Evolutionary conservation across 2,888 invertebrate species (phyloP), one percentile per base, ranked within the genome.

Genomic region (Pandemis corylana): DNA sequence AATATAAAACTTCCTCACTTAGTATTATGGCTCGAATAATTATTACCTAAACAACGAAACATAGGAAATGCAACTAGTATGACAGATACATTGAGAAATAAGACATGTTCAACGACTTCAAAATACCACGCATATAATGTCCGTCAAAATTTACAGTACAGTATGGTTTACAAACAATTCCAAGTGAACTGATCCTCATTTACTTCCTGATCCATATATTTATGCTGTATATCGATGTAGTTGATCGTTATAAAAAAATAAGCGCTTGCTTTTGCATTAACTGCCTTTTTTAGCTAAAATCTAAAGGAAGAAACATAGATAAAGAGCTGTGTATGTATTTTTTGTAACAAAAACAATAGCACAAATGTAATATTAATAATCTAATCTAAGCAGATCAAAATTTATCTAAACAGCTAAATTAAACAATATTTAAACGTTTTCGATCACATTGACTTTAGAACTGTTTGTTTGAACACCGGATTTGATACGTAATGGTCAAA

Each of bases 331-430:
- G 12, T 28, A 59, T 56, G 53, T 15, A 28, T 10, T 28, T 5
- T 10, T 59, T 28, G 5, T 36, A 56, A 28, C 3, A 12, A 59
- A 59, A 28, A 59, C 46, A 9, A 0, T 59, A 59, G 59, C 28
- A 59, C 28, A 59, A 59, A 56, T 15, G 9, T 56, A 20, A 15
- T 56, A 3, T 56, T 20, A 20, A 56, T 56, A 56, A 56, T 28
- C 59, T 56, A 56, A 56, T 28, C 59, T 59, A 28, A 59, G 28
- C 59, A 28, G 12, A 59, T 59, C 28, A 59, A 59, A 59, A 20
- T 36, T 36, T 59, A 59, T 28, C 59, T 28, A 59, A 59, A 53
- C 53, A n/a, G n/a, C 51, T 51, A 51, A 59, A 53, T 53, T 6
- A 20, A 20, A 15, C 15, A 7, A 15, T 15, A 56, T 56, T 56